Evolutionary conservation across 2,797 vertebrate species (phyloP).

Genomic region (Siniperca undulata): DNA sequence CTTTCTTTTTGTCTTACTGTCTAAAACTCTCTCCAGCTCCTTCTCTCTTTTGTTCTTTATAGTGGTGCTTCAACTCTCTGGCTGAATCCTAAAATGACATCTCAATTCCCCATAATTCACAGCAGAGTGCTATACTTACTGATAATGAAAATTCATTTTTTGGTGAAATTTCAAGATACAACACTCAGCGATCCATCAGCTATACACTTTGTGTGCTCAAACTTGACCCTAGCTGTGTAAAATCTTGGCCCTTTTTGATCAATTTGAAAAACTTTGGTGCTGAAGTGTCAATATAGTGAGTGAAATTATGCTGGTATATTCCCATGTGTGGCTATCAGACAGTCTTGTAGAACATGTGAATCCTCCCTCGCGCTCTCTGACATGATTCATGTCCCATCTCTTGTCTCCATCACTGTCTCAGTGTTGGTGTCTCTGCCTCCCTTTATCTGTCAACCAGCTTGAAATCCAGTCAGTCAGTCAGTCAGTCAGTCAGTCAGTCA

Average conservation of each 20-base stretch:
- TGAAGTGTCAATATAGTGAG: constrained; percentile 43
- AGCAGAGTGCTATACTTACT: constrained; percentile 58
- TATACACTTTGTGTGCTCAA: constrained; percentile 31
- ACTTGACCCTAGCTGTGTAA: constrained; percentile 45
- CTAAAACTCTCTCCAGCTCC: constrained; percentile 29
- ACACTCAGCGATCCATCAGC: constrained; percentile 42
- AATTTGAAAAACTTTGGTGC: constrained; percentile 52
- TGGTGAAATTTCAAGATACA: constrained; percentile 53
- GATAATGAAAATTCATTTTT: constrained; percentile 60
- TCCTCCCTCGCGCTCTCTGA: constrained; percentile 44
- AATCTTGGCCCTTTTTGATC: constrained; percentile 47
- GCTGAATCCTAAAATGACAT: constrained; percentile 61
- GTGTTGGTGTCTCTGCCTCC: constrained; percentile 55
- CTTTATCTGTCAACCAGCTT: constrained; percentile 64
- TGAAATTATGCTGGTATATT: constrained; percentile 39
- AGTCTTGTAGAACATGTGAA: constrained; percentile 28
- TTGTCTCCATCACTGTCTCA: constrained; percentile 60
- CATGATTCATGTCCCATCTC: constrained; percentile 36
- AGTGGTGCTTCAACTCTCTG: constrained; percentile 41
- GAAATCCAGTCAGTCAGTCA: too few species aligned
- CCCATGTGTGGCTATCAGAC: constrained; percentile 23
- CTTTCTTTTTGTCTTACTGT: constrained; percentile 62
- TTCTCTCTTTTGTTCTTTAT: constrained; percentile 31
- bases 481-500: constrained; percentile 59
- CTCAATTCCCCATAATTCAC: constrained; percentile 65